A percentile compares a stretch with the other conserved stretches of the same genome.
phyloP scores from a whole-genome alignment of 2,888 invertebrate species.

The Luperina testacea region DNA sequence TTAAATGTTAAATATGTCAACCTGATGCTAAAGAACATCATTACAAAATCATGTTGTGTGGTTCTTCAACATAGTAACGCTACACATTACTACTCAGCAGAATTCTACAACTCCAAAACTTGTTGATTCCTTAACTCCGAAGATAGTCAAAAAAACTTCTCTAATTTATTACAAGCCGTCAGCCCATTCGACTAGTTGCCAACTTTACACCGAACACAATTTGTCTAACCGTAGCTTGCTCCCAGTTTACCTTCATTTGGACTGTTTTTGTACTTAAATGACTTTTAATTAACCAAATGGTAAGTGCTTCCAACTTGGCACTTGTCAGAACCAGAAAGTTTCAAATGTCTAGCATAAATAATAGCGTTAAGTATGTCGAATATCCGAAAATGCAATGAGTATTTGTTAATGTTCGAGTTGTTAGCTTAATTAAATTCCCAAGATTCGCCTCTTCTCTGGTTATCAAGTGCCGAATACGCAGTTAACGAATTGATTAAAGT shows the following conservation, averaged over 20 bases:
- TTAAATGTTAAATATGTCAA: neutral
- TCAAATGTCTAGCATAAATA: conserved; percentile 50
- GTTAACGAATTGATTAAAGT: conserved; percentile 47
- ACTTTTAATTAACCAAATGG: conserved; percentile 62
- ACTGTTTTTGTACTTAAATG: conserved; percentile 63
- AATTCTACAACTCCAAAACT: conserved; percentile 26
- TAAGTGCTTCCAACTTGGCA: conserved; percentile 53
- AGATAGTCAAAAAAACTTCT: conserved; percentile 23
- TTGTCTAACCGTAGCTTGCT: conserved; percentile 42
- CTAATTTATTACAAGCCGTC: conserved; percentile 36
- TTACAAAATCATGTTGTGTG: neutral
- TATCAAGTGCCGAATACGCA: conserved; percentile 32
- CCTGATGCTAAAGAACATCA: neutral
- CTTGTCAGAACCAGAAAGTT: conserved; percentile 59
- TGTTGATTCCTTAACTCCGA: conserved; percentile 31
- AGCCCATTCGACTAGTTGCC: conserved; percentile 26
- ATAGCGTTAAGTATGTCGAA: conserved; percentile 48
- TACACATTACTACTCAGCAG: neutral
- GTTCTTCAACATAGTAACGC: neutral
- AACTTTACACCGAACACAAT: conserved; percentile 56
- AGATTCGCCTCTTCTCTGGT: conserved; percentile 11
- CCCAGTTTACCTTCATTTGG: conserved; percentile 54
- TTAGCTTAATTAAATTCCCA: conserved; percentile 38
- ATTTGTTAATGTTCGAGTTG: conserved; percentile 21
- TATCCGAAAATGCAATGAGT: conserved; percentile 39